Conservation (phyloP, 1,140 invertebrate genomes). For the Pogonus chalceus region DNA sequence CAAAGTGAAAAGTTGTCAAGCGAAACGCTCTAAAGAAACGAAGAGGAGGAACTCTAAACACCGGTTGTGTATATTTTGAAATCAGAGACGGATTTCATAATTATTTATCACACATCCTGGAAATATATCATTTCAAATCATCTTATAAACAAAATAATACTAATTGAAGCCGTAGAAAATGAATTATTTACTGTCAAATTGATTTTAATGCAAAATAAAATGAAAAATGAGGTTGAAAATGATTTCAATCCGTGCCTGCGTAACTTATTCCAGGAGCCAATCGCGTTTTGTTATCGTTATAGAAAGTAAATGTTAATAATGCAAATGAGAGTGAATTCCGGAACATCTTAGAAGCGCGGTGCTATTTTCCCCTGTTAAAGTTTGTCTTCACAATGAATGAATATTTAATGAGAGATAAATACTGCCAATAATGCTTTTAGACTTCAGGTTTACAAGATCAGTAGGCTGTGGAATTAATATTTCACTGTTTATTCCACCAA, state of each 20-base stretch:
- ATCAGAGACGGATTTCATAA: no score
- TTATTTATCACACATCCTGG: no score
- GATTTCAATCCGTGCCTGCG: background rate
- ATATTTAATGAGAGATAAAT: slow-evolving; percentile 1
- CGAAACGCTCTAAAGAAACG: no score
- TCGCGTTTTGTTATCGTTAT: slow-evolving; percentile 1
- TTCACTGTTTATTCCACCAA: no score
- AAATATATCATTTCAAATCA: no score
- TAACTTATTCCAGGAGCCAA: background rate
- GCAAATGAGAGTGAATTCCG: slow-evolving; percentile 2
- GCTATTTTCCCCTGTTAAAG: background rate
- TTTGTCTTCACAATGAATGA: background rate
- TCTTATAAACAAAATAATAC: no score
- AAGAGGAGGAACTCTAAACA: no score
- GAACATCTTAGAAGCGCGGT: background rate
- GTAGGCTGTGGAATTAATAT: no score
- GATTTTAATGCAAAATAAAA: background rate
- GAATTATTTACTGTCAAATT: no score
- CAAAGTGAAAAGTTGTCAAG: background rate
- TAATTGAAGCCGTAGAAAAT: no score
- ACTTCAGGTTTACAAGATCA: no score
- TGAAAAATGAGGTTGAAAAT: background rate
- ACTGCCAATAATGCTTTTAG: background rate
- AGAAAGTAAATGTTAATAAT: slow-evolving; percentile 7
- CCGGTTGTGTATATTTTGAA: no score